Base-by-base conservation (phyloP, 2,888 invertebrate species). In the Parapristionchus giblindavisi region DNA sequence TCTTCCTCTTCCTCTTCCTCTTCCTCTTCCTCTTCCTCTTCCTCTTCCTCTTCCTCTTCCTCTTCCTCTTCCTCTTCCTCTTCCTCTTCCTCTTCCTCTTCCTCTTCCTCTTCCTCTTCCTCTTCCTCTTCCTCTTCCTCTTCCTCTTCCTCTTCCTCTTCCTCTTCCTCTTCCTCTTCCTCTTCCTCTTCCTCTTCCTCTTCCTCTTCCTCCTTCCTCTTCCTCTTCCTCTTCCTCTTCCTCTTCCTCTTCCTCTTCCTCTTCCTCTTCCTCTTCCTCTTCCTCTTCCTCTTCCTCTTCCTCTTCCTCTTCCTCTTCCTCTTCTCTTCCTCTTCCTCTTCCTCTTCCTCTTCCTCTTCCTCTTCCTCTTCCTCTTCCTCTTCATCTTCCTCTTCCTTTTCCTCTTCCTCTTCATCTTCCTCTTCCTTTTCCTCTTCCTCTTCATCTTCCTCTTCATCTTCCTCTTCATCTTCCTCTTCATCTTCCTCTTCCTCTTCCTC, bases 401-500 rank as follows among this genome's bases (percentile, higher is more conserved):
- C 51, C 17, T 51, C 51, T 51, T 51, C 51, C 17, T 51, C 51
- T 51, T 51, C 51, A 51, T 51, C 51, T 51, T 51, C 51, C 17
- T 51, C 51, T 51, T 51, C 51, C 17, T 51, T n/a, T 51, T 51
- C 51, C 17, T 51, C 51, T 51, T 51, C 51, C 17, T 51, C 51
- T 51, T 51, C 51, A 51, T 51, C 51, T 51, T 51, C 51, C 17
- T 51, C 51, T 51, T 51, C 51, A 51, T 51, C 51, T 51, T 51
- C 51, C 17, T 51, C 51, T 51, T 51, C 51, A 51, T 51, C 51
- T 51, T 51, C 51, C 17, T 51, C 51, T 51, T 51, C 51, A 51
- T 51, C 51, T 51, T 51, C 51, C 17, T 51, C 51, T 51, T 51
- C 51, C 17, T 51, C 51, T 51, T 51, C 51, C 17, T 51, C 51